phyloP scores from a whole-genome alignment of 2,113 vertebrate species.

The Arenaria interpres region DNA sequence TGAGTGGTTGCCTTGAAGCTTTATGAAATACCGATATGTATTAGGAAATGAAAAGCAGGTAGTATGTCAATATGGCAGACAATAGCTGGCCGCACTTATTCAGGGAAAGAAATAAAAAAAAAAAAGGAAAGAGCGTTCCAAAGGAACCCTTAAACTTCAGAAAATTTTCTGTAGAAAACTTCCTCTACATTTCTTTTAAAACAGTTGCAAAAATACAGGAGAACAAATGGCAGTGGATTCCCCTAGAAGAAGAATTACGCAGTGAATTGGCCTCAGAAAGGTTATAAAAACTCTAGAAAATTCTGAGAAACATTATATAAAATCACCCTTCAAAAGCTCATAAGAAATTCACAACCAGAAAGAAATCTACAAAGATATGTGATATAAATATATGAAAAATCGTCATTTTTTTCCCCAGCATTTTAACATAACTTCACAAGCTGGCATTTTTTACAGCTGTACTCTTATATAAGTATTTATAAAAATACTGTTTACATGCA shows the following conservation, averaged over 20 bases:
- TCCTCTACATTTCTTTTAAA: background rate
- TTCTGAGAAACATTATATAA: background rate
- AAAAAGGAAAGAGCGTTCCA: background rate
- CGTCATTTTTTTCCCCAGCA: background rate
- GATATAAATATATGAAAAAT: background rate
- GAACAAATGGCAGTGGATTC: background rate
- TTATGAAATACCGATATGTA: background rate
- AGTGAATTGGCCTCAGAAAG: background rate
- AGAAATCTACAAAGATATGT: background rate
- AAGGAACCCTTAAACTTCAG: background rate
- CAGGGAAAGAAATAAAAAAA: background rate
- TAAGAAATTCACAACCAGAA: background rate
- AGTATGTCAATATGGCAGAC: background rate
- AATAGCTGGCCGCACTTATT: background rate
- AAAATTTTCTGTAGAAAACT: background rate
- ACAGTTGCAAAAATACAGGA: background rate
- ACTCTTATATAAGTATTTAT: conserved; percentile 42
- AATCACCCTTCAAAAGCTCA: background rate
- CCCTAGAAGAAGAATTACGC: background rate
- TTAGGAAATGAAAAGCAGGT: background rate
- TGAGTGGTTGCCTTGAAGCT: background rate
- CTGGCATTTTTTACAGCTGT: conserved; percentile 12
- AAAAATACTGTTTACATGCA: conserved; percentile 28
- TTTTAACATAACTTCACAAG: background rate
- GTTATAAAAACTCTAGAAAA: background rate